Evolutionary conservation across 2,888 invertebrate species (phyloP).

Genomic region (Lumbricus terrestris): DNA sequence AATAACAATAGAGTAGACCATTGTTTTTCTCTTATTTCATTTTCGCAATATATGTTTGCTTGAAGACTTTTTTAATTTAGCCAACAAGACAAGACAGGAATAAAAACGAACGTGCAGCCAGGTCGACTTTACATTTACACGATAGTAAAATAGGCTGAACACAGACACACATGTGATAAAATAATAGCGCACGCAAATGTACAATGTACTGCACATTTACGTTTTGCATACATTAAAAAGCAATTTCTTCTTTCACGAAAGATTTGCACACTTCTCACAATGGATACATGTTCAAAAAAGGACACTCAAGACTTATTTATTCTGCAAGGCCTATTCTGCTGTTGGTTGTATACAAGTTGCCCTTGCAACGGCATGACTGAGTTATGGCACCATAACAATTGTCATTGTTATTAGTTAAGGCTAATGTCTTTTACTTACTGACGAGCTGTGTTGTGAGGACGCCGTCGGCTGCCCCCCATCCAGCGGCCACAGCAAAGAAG

Average conservation of each 20-base stretch:
- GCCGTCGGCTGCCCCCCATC: slow-evolving; percentile 55
- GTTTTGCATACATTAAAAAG: background rate
- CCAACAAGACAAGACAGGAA: background rate
- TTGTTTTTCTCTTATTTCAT: no score
- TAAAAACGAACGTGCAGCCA: background rate
- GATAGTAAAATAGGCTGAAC: background rate
- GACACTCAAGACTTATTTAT: no score
- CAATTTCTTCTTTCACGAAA: background rate
- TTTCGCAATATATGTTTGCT: no score
- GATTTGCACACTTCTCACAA: background rate
- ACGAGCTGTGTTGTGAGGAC: slow-evolving; percentile 53
- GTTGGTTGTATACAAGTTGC: no score
- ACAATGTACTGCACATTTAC: background rate
- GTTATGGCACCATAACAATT: no score
- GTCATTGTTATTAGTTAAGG: background rate
- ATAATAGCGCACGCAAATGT: no score
- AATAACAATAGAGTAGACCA: no score
- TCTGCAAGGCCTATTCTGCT: no score
- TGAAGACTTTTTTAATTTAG: no score
- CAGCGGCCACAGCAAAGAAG: slow-evolving; percentile 47
- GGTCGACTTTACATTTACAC: background rate
- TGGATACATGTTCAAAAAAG: no score
- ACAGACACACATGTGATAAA: no score
- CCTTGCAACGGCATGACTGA: no score
- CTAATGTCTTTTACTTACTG: slow-evolving; percentile 44